Evolutionary conservation across 2,797 vertebrate genomes (phyloP).

Genomic region (Paramormyrops hopkinsi): DNA sequence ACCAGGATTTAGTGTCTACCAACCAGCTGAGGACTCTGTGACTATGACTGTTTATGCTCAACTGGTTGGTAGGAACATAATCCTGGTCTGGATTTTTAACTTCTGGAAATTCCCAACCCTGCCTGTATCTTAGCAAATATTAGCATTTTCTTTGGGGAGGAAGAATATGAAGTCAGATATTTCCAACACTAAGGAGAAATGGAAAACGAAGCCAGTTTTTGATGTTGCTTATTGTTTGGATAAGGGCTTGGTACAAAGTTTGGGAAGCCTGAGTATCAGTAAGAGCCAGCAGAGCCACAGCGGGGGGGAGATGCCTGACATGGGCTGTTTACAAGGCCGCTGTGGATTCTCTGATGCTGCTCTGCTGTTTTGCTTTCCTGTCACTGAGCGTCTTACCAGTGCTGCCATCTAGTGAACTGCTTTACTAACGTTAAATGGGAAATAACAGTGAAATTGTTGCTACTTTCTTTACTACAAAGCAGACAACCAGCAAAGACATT

Average conservation of each 20-base stretch:
- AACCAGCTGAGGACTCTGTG: neutral
- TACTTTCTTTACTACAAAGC: neutral
- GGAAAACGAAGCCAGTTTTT: neutral
- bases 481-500: neutral
- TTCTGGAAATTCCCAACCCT: neutral
- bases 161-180: neutral
- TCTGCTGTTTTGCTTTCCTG: neutral
- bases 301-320: neutral
- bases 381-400: neutral
- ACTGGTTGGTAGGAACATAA: neutral
- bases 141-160: neutral
- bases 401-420: conserved; percentile 35
- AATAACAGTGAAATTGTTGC: neutral
- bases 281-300: neutral
- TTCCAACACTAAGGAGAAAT: neutral
- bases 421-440: neutral
- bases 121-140: neutral
- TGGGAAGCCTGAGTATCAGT: neutral
- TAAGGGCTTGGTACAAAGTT: neutral
- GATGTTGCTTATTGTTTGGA: neutral
- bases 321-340: too few relatives aligned
- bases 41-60: neutral
- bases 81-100: neutral
- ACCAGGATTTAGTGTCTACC: neutral
- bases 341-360: neutral